Evolutionary conservation across 2,888 invertebrate species (phyloP).

Genomic region (Terebella lapidaria): DNA sequence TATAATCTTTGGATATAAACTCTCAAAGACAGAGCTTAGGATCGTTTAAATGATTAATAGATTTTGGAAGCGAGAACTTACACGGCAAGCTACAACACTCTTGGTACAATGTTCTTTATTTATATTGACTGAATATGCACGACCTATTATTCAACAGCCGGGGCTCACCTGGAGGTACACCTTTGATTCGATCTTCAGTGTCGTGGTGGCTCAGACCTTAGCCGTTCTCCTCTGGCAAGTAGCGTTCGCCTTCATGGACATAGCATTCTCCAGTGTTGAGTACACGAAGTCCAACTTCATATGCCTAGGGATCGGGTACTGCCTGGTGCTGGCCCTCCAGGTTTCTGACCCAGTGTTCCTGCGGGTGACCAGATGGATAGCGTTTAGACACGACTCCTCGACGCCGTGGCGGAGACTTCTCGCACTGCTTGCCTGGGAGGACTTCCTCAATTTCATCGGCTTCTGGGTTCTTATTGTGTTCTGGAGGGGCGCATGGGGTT

Average conservation of each 20-base stretch:
- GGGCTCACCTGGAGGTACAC: conserved; percentile 4
- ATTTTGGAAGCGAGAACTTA: too few relatives aligned
- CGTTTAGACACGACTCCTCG: too few relatives aligned
- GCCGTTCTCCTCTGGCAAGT: conserved; percentile 16
- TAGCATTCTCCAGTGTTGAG: conserved; percentile 1
- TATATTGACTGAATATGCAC: too few relatives aligned
- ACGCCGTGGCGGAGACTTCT: too few relatives aligned
- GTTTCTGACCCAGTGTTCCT: conserved; percentile 10
- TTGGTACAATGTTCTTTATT: too few relatives aligned
- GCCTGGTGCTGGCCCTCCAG: conserved; percentile 3
- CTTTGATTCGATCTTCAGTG: conserved; percentile 16
- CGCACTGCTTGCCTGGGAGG: conserved; percentile 10
- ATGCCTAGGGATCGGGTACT: conserved; percentile 9
- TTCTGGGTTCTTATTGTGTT: conserved; percentile 6
- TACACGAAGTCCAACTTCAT: background rate
- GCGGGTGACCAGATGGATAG: background rate
- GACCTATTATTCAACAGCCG: too few relatives aligned
- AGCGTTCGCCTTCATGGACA: background rate
- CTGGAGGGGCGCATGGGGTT: conserved; percentile 19
- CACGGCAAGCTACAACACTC: too few relatives aligned
- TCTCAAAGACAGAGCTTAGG: too few relatives aligned
- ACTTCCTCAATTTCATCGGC: conserved; percentile 10
- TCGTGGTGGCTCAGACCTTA: conserved; percentile 12
- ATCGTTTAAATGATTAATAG: too few relatives aligned
- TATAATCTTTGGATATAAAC: too few relatives aligned